Base-by-base conservation (phyloP, 2,888 invertebrate genomes). In the Drosophila parthenogenetica region DNA sequence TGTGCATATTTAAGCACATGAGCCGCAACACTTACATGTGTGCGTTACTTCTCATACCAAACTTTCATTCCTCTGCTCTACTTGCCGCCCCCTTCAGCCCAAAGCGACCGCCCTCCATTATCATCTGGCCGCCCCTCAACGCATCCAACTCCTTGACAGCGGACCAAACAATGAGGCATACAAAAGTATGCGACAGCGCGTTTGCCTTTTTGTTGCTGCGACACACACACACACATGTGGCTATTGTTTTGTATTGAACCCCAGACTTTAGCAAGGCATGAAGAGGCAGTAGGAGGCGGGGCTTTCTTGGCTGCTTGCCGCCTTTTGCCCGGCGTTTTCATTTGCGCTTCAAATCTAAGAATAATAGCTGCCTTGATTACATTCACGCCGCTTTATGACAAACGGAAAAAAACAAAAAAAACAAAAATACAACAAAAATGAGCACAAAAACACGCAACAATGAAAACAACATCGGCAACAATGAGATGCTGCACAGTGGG, bases 281-380 rank as follows among this genome's bases (percentile, higher is more conserved):
- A 10, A 40, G 40, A 11, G 29, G 4, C 35, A 5, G 40, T n/a
- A 17, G 50, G 39, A 5, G 22, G 14, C 10, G 60, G 50, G 39
- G 49, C 45, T 60, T 54, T 55, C 61, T 58, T 66, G 66, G 37
- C 55, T 49, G 32, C 17, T 58, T 43, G 57, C 42, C 65, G 54
- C 62, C 55, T 35, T 40, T 39, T 48, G 64, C 51, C 25, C 65
- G 73, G 65, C 79, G 65, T 77, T 81, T 83, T 81, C 83, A 87
- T 87, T 83, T 83, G 79, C 77, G 84, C 84, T 76, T 84, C 87
- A 83, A 83, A 83, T 83, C 83, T 87, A 81, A 81, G 83, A 83
- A 83, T 83, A 83, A 83, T 83, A 84, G 84, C 81, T 57, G 87
- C 77, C 84, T 83, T 83, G 83, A 83, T 87, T 83, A 81, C 83